phyloP scores from a whole-genome alignment of 2,888 invertebrate species.

The Drosophila austrosaltans region DNA sequence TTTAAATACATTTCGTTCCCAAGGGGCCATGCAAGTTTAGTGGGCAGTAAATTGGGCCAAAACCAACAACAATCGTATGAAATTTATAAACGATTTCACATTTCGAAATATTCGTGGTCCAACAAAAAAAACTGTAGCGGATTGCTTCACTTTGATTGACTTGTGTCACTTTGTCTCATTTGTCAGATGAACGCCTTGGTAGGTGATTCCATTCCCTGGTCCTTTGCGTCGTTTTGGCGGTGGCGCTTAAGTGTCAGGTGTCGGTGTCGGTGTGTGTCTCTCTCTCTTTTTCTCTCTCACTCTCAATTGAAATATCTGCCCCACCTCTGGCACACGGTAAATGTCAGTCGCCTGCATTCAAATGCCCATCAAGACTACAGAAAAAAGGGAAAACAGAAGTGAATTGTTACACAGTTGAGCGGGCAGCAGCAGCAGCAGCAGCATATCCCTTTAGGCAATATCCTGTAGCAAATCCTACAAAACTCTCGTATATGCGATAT shows the following conservation, averaged over 20 bases:
- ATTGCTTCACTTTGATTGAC: conserved; percentile 75
- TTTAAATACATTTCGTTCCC: conserved; percentile 78
- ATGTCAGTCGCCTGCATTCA: conserved; percentile 73
- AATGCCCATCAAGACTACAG: conserved; percentile 66
- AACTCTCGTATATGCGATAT: conserved; percentile 56
- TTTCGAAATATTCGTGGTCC: conserved; percentile 33
- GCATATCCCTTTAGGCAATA: conserved; percentile 74
- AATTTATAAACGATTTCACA: conserved; percentile 67
- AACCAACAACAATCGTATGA: conserved; percentile 42
- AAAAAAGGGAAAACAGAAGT: not conserved
- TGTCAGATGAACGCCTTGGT: conserved; percentile 78
- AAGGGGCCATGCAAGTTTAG: conserved; percentile 46
- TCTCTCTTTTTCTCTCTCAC: not conserved
- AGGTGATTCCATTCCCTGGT: conserved; percentile 41
- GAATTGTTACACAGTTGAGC: conserved; percentile 67
- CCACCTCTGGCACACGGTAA: conserved; percentile 15
- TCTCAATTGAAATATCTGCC: conserved; percentile 41
- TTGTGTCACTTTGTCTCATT: conserved; percentile 83
- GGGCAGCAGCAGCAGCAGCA: conserved; percentile 25
- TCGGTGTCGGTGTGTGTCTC: conserved; percentile 36
- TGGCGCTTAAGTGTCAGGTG: conserved; percentile 74
- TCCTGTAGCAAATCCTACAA: conserved; percentile 67
- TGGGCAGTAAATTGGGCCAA: conserved; percentile 59
- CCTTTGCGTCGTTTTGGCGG: not conserved
- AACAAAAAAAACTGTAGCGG: conserved; percentile 33